Percentiles rank a stretch among this genome's conserved stretches.
Conservation (phyloP, 1,140 invertebrate genomes). For the Brachionus koreanus region DNA sequence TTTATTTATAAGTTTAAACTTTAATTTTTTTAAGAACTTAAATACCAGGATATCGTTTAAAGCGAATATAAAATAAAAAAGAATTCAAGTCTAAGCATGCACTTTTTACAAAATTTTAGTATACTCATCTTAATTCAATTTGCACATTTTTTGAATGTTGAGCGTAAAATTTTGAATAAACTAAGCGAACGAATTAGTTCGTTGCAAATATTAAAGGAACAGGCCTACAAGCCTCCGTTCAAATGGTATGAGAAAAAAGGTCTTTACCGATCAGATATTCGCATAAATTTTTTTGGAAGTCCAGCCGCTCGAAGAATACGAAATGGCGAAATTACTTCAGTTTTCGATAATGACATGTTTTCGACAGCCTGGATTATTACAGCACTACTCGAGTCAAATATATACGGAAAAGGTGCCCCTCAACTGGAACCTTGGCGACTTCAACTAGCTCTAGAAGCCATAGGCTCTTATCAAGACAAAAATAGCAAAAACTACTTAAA, state of each 20-base stretch:
- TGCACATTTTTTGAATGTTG: background rate
- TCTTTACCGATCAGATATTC: conserved; percentile 48
- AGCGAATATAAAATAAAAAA: no score
- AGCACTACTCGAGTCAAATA: conserved; percentile 47
- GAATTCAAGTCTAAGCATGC: background rate
- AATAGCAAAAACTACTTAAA: conserved; percentile 48
- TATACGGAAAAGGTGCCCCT: conserved; percentile 47
- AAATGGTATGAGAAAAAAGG: conserved; percentile 48
- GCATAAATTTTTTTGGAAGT: conserved; percentile 49
- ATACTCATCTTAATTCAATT: background rate
- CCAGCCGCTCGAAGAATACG: conserved; percentile 45
- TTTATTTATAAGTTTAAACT: no score
- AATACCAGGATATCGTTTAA: no score
- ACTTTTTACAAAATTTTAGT: background rate
- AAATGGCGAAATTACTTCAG: conserved; percentile 33
- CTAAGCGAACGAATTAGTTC: background rate
- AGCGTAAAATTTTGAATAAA: background rate
- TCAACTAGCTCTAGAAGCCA: conserved; percentile 47
- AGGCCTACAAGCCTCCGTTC: conserved; percentile 46
- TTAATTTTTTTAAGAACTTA: no score
- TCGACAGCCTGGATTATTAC: conserved; percentile 49
- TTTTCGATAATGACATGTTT: conserved; percentile 54
- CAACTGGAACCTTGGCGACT: conserved; percentile 46
- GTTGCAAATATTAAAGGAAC: conserved; percentile 46
- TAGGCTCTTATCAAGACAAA: conserved; percentile 48